Evolutionary conservation across 2,113 vertebrate species (phyloP), one percentile per base, ranked within the genome.

Genomic region (Felis chaus): DNA sequence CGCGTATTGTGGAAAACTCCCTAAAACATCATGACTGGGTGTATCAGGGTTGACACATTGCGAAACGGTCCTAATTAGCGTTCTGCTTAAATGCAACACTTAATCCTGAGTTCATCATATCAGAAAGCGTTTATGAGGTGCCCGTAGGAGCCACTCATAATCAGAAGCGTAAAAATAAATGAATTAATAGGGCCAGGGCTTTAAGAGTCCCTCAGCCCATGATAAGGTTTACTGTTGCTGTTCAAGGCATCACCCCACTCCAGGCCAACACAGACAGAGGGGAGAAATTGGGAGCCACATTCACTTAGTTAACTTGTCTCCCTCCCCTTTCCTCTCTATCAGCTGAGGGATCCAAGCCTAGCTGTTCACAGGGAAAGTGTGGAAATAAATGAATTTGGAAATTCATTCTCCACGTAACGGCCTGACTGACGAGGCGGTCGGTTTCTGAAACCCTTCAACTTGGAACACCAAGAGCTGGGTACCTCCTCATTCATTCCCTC

Each of bases 111-210:
- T n/a, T 85, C 2, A 8, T 31, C 6, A 2, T 57, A 41, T 76
- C 39, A 14, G 27, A 73, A 74, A 87, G n/a, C 12, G 5, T 69
- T n/a, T 39, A 19, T 1, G 10, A 84, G 41, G 25, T 36, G 13
- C 5, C n/a, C 19, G 0, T 4, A 57, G 68, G 76, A 39, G 41
- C 82, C 63, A 36, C 23, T 25, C 53, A 92, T 63, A 82, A 39
- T 84, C 53, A 48, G 66, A 68, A 74, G 82, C 9, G 83, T 61
- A 55, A 86, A 88, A 92, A 53, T 31, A 23, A 86, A 53, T 8
- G 31, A 55, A 36, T 14, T 18, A 14, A 41, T 4, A 66, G 7
- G 6, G 5, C 3, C 3, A 19, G 36, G 11, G 7, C 4, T 1
- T 1, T 27, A 1, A 10, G 14, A 9, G 63, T 31, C 39, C 29